Percentiles rank a stretch among this genome's conserved stretches.
Evolutionary conservation across 2,113 vertebrate genomes (phyloP).

Genomic region (Toxotes jaculatrix): DNA sequence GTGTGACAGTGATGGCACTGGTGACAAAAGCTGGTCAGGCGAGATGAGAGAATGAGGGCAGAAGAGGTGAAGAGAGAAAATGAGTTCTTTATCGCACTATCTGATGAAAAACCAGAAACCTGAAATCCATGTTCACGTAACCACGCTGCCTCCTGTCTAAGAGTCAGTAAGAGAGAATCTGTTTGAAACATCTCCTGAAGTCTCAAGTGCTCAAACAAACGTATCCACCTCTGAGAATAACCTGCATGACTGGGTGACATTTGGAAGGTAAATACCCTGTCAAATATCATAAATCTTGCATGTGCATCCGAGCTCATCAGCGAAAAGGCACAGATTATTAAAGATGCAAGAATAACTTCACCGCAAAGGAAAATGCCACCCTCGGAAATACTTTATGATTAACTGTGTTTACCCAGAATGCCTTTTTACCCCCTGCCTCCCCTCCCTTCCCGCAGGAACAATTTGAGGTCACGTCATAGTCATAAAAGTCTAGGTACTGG

Average conservation of each 20-base stretch:
- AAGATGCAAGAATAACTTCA: slow-evolving; percentile 21
- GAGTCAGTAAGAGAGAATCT: neutral
- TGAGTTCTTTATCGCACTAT: neutral
- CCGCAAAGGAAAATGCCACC: neutral
- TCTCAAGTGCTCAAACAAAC: neutral
- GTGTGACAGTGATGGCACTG: neutral
- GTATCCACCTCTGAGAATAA: neutral
- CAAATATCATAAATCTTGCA: slow-evolving; percentile 39
- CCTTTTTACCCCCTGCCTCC: neutral
- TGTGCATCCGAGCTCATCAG: slow-evolving; percentile 14
- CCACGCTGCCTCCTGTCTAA: neutral
- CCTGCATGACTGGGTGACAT: slow-evolving; percentile 36
- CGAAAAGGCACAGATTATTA: slow-evolving; percentile 25
- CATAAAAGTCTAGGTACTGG: neutral
- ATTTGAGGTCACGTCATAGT: neutral
- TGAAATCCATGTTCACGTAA: neutral
- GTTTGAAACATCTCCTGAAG: neutral
- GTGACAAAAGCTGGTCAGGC: neutral
- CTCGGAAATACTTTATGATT: neutral
- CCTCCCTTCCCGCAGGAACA: too few relatives aligned
- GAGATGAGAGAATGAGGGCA: neutral
- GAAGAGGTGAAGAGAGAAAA: neutral
- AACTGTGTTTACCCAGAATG: slow-evolving; percentile 14
- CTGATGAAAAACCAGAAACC: neutral
- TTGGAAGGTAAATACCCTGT: slow-evolving; percentile 23